Percentiles rank a stretch among this genome's conserved stretches.
These are phyloP conservation scores for Struthio camelus DNA, from an alignment of 2,113 vertebrate species.

Conservation along the genomic window DNA sequence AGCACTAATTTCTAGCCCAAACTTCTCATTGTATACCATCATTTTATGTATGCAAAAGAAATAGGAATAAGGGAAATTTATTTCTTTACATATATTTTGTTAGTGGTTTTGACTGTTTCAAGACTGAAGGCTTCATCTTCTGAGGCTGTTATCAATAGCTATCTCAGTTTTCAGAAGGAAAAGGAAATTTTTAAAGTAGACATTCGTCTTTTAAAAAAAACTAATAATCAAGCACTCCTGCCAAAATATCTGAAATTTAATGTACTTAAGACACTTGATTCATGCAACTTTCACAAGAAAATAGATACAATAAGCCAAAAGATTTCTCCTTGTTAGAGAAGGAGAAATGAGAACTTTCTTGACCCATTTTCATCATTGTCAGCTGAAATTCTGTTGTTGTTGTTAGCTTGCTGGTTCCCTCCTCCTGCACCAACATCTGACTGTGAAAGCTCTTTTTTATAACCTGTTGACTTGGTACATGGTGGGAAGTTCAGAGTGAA, in stretches of 20 bases:
- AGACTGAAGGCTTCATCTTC: background rate
- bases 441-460: background rate
- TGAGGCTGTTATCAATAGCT: background rate
- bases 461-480: background rate
- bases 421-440: background rate
- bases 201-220: background rate
- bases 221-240: background rate
- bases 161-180: background rate
- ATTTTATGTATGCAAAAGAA: background rate
- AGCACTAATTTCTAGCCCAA: background rate
- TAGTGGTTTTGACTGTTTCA: background rate
- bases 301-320: background rate
- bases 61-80: background rate
- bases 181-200: background rate
- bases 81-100: background rate
- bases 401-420: background rate
- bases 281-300: background rate
- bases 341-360: background rate
- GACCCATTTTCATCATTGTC: background rate
- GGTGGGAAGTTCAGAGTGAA: constrained; percentile 28
- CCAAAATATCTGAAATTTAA: background rate
- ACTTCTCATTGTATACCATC: background rate
- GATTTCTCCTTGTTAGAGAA: background rate
- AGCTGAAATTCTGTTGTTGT: background rate
- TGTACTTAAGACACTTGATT: background rate